Percentiles rank a stretch among this genome's conserved stretches.
Conservation (phyloP, 1,140 invertebrate genomes). For the Zaprionus tsacasi region DNA sequence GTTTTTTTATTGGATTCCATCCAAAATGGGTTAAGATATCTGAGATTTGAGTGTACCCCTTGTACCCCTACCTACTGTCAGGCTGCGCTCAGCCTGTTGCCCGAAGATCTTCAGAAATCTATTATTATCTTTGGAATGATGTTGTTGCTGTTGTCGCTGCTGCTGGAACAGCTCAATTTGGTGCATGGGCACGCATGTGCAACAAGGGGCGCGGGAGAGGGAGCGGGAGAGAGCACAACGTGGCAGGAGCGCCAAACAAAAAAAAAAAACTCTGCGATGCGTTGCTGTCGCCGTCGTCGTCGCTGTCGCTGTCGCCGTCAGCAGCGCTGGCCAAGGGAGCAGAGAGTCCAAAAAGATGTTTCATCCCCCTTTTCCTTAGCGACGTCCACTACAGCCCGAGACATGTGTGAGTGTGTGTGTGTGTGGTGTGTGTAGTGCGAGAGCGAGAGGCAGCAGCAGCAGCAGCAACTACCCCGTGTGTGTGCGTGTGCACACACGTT, state of each 20-base stretch:
- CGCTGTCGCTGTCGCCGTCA: neutral
- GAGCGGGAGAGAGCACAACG: slow-evolving; percentile 10
- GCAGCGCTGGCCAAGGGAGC: slow-evolving; percentile 35
- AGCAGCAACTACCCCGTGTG: slow-evolving; percentile 59
- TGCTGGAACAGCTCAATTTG: slow-evolving; percentile 47
- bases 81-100: slow-evolving; percentile 17
- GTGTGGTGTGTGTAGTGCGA: slow-evolving; percentile 7
- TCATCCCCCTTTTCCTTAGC: slow-evolving; percentile 74
- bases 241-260: slow-evolving; percentile 45
- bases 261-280: slow-evolving; percentile 11
- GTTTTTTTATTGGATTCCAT: too few relatives aligned
- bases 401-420: slow-evolving; percentile 25
- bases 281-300: neutral
- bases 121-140: slow-evolving; percentile 7
- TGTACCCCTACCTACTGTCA: neutral
- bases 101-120: slow-evolving; percentile 7
- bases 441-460: slow-evolving; percentile 25
- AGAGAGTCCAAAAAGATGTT: slow-evolving; percentile 52
- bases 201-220: slow-evolving; percentile 4
- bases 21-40: neutral
- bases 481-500: slow-evolving; percentile 55
- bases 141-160: slow-evolving; percentile 15
- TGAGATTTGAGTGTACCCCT: neutral
- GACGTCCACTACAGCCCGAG: slow-evolving; percentile 61
- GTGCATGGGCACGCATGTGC: slow-evolving; percentile 40